These are phyloP conservation scores for Dolichotis patagonum DNA, from an alignment of 2,113 vertebrate species.

Conservation along the genomic window DNA sequence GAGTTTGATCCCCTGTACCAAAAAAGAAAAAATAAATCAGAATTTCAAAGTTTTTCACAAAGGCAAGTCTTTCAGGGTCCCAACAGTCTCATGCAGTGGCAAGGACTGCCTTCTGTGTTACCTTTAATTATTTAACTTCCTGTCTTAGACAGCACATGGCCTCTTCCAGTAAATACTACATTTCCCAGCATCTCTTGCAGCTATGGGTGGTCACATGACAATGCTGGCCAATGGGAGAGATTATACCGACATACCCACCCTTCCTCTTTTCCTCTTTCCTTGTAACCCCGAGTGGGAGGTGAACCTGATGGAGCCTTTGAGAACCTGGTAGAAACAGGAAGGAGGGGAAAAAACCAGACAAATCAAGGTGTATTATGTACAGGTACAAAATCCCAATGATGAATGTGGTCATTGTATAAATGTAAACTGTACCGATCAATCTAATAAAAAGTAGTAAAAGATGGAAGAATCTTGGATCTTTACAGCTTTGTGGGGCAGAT, in stretches of 20 bases:
- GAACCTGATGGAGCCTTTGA: neutral
- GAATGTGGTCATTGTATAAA: neutral
- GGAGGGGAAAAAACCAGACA: too few relatives aligned
- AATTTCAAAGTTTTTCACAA: neutral
- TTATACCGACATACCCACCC: fast-evolving
- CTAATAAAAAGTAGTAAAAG: neutral
- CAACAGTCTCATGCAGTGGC: neutral
- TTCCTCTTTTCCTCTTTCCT: neutral
- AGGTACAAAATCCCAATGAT: neutral
- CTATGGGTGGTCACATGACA: neutral
- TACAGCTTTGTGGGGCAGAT: neutral
- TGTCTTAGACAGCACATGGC: neutral
- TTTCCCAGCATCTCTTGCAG: neutral
- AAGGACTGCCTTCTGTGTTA: neutral
- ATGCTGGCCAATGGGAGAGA: neutral
- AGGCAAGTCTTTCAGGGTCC: neutral
- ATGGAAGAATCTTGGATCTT: neutral
- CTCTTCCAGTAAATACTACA: neutral
- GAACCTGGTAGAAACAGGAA: too few relatives aligned
- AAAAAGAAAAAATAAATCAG: too few relatives aligned
- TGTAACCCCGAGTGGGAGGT: neutral
- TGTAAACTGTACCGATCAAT: neutral
- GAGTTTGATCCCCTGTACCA: too few relatives aligned
- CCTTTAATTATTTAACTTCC: neutral
- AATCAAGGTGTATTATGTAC: neutral